phyloP scores from a whole-genome alignment of 1,140 invertebrate genomes.

The Zaprionus africanus region DNA sequence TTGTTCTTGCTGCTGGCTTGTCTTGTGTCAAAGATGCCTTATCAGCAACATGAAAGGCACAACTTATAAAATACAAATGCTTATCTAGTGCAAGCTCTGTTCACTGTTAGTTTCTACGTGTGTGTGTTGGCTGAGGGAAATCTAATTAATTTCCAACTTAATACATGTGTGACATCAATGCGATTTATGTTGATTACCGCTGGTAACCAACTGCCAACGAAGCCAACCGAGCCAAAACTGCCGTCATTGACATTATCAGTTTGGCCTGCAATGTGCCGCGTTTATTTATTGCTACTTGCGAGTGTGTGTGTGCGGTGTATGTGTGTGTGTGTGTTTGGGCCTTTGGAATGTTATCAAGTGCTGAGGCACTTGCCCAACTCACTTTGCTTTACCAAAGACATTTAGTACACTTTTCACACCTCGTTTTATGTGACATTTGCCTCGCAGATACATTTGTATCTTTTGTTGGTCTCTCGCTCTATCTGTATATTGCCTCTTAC shows the following conservation, averaged over 20 bases:
- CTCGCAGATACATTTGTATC: conserved; percentile 47
- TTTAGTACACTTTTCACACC: conserved; percentile 76
- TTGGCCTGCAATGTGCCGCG: conserved; percentile 38
- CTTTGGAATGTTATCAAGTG: conserved; percentile 69
- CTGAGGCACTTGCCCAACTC: conserved; percentile 20
- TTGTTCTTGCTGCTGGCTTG: conserved; percentile 31
- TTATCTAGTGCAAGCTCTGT: conserved; percentile 53
- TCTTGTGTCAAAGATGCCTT: conserved; percentile 71
- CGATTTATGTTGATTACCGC: conserved; percentile 77
- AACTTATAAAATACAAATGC: conserved; percentile 36
- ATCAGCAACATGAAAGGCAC: conserved; percentile 49
- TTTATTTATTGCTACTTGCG: conserved; percentile 74
- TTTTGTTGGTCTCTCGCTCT: conserved; percentile 11
- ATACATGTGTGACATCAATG: conserved; percentile 75
- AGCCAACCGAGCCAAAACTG: not conserved
- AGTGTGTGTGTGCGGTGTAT: conserved; percentile 2
- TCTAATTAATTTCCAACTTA: conserved; percentile 79
- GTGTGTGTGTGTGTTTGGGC: conserved; percentile 10
- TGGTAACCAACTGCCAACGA: conserved; percentile 10
- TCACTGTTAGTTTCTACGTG: conserved; percentile 5
- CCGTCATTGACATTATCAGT: conserved; percentile 64
- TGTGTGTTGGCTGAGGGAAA: conserved; percentile 40
- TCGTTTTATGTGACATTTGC: conserved; percentile 46
- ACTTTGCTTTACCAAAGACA: conserved; percentile 56
- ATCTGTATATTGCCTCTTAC: conserved; percentile 12